Percentiles rank a stretch among this genome's conserved stretches.
Evolutionary conservation across 2,888 invertebrate genomes (phyloP).

Genomic region (Candidula unifasciata): DNA sequence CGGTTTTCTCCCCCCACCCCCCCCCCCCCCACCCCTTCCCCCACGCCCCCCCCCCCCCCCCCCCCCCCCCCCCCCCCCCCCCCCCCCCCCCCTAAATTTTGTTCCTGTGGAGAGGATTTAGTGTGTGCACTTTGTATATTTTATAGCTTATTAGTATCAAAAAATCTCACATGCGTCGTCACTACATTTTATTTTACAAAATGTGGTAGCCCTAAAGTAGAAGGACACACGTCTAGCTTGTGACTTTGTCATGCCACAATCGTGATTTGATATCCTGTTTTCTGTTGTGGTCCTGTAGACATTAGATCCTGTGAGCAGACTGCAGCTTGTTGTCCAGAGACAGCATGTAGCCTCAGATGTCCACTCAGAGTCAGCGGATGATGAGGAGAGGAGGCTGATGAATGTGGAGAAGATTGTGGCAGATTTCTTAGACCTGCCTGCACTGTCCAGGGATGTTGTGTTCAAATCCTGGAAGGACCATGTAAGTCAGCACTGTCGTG

Average conservation of each 20-base stretch:
- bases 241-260: neutral
- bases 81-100: too few relatives aligned
- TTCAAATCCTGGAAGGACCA: conserved; percentile 19
- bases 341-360: neutral
- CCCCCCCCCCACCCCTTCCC: too few relatives aligned
- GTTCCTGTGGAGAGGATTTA: too few relatives aligned
- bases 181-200: too few relatives aligned
- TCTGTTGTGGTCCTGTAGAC: neutral
- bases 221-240: too few relatives aligned
- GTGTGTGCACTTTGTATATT: too few relatives aligned
- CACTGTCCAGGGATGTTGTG: conserved; percentile 6
- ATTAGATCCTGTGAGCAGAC: conserved; percentile 4
- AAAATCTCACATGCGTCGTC: too few relatives aligned
- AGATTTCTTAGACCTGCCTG: conserved; percentile 10
- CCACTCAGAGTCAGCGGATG: neutral
- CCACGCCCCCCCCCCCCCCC: too few relatives aligned
- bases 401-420: neutral
- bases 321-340: conserved; percentile 16
- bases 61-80: too few relatives aligned
- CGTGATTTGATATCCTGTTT: neutral
- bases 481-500: neutral
- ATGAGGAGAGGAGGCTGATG: neutral
- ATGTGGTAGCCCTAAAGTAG: too few relatives aligned
- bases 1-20: too few relatives aligned
- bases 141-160: too few relatives aligned